These are phyloP conservation scores for Poeciliopsis paucimaculata DNA, from an alignment of 2,797 vertebrate species.

Conservation along the genomic window DNA sequence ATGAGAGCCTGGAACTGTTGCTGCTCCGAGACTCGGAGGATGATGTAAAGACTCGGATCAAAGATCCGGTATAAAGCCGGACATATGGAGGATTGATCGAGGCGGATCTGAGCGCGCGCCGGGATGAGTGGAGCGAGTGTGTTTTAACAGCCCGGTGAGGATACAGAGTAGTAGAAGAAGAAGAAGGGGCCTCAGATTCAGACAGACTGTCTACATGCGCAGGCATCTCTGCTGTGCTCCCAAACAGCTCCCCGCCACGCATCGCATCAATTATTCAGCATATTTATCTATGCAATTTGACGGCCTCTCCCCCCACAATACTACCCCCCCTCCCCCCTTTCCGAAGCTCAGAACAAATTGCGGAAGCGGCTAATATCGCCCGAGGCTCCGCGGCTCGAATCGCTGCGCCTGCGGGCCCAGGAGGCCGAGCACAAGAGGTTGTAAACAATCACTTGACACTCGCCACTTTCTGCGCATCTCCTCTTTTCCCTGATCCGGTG, in stretches of 20 bases:
- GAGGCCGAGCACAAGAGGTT: slow-evolving; percentile 60
- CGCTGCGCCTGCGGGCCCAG: slow-evolving; percentile 41
- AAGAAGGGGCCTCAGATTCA: slow-evolving; percentile 34
- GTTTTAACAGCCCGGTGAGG: slow-evolving; percentile 57
- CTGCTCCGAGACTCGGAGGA: slow-evolving; percentile 40
- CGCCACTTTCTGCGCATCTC: slow-evolving; percentile 52
- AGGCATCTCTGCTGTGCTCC: slow-evolving; percentile 66
- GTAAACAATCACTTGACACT: slow-evolving; percentile 75
- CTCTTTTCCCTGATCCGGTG: slow-evolving; percentile 39
- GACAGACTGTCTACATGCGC: slow-evolving; percentile 57
- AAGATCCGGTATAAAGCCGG: slow-evolving; percentile 30
- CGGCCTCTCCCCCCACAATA: slow-evolving; percentile 62
- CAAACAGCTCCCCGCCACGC: slow-evolving; percentile 72
- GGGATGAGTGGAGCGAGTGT: slow-evolving; percentile 44
- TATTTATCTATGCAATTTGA: slow-evolving; percentile 84
- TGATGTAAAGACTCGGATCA: slow-evolving; percentile 50
- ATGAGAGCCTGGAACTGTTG: slow-evolving; percentile 34
- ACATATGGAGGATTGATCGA: slow-evolving; percentile 56
- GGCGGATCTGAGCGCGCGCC: slow-evolving; percentile 45
- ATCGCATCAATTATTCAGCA: slow-evolving; percentile 82
- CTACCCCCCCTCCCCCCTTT: slow-evolving; percentile 56
- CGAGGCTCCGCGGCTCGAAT: slow-evolving; percentile 64
- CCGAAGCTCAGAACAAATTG: slow-evolving; percentile 74
- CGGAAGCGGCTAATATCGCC: slow-evolving; percentile 70
- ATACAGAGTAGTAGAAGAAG: slow-evolving; percentile 20